A percentile compares a stretch with the other conserved stretches of the same genome.
Conservation (phyloP, 2,888 invertebrate genomes). For the Platycheirus rosarum region DNA sequence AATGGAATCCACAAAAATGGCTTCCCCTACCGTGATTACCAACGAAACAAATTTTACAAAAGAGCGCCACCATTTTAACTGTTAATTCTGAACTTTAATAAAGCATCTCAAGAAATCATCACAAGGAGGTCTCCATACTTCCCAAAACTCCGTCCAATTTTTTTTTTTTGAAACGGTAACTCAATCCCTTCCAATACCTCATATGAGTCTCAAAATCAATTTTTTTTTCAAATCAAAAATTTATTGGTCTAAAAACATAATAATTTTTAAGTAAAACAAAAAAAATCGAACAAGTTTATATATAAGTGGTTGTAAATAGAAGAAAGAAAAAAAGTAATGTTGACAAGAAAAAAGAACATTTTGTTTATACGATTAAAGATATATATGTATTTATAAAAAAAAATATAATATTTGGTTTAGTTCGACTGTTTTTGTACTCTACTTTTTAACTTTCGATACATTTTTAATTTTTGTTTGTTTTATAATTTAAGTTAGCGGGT, state of each 20-base stretch:
- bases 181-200: constrained; percentile 52
- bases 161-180: constrained; percentile 28
- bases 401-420: constrained; percentile 49
- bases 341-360: constrained; percentile 23
- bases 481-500: constrained; percentile 56
- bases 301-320: constrained; percentile 70
- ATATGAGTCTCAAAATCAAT: constrained; percentile 40
- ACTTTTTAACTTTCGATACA: not conserved
- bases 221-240: constrained; percentile 27
- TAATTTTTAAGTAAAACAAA: constrained; percentile 44
- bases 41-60: not conserved
- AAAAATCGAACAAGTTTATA: constrained; percentile 48
- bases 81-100: not conserved
- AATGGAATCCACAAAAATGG: not conserved
- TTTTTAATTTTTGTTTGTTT: constrained; percentile 17
- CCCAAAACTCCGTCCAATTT: constrained; percentile 55
- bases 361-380: constrained; percentile 23
- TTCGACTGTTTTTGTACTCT: constrained; percentile 18
- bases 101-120: constrained; percentile 43
- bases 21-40: constrained; percentile 17
- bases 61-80: constrained; percentile 2
- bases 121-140: constrained; percentile 27
- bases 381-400: constrained; percentile 51
- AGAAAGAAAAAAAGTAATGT: constrained; percentile 33
- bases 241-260: too few species aligned